Base-by-base conservation (phyloP, 1,140 invertebrate species). In the Helicorthomorpha holstii region DNA sequence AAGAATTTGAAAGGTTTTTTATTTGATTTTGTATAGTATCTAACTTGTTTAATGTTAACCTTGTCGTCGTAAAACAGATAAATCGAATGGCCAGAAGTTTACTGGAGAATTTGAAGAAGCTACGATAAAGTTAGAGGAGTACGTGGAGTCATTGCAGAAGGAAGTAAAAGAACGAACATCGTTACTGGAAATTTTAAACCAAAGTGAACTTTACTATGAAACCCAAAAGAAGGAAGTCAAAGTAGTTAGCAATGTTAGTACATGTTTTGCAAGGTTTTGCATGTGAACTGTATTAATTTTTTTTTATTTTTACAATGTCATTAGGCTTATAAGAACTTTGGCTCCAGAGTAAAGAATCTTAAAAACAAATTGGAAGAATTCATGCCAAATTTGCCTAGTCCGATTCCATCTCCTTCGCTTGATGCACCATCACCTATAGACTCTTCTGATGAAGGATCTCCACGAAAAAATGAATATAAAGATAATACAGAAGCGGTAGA, bases 311-410 rank as follows among this genome's bases (percentile, higher is more conserved):
- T 12, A 19, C 19, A 12, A 19, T 19, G 19, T 21, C 52, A 48
- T 16, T 48, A 91, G 86, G 89, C 90, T 4, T 95, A 93, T 63
- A 85, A 84, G 69, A 90, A 85, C 62, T 94, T 92, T 73, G 85
- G 84, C 1, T 78, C 77, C 38, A 73, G 86, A 58, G 85, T 94
- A 0, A 84, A 87, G 63, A 78, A 77, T 50, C 72, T 93, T 22
- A 83, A 90, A 63, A 79, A 82, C 42, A 88, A 86, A 63, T 63
- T 93, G 38, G 83, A 85, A 57, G 86, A 93, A 57, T 64, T 85
- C 25, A 75, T 76, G 54, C 70, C 72, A 16, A 74, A 67, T 1
- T 63, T 89, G 48, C 66, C 70, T 12, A 60, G 59, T 52, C 65
- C 66, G 23, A 53, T 66, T 21, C 63, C 69, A 23, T 66, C 65